Percentiles rank a stretch among this genome's conserved stretches.
phyloP scores from a whole-genome alignment of 1,140 invertebrate genomes.

The Sycophaga agraensis region DNA sequence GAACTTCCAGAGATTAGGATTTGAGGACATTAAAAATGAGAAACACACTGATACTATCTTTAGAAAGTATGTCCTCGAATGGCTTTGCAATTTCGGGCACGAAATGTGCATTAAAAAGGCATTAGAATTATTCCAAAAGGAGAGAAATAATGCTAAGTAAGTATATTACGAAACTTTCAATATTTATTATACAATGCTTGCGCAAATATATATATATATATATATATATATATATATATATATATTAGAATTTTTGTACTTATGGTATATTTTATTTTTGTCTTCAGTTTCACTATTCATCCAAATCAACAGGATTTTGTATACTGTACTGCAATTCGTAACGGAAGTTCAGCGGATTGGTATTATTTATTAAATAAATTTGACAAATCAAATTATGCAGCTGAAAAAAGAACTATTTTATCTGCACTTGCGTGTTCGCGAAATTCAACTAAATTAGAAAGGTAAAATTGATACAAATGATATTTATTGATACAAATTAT shows the following conservation, averaged over 20 bases:
- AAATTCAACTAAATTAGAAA: constrained; percentile 42
- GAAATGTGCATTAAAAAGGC: constrained; percentile 49
- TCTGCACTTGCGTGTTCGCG: constrained; percentile 62
- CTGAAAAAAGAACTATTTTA: constrained; percentile 62
- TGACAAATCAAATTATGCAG: constrained; percentile 46
- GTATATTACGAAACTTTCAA: not conserved
- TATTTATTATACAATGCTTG: too few species aligned
- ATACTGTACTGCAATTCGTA: constrained; percentile 48
- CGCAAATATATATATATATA: too few species aligned
- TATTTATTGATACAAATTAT: not conserved
- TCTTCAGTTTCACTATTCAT: constrained; percentile 23
- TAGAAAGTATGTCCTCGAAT: constrained; percentile 48
- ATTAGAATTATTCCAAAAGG: not conserved
- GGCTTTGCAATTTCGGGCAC: constrained; percentile 58
- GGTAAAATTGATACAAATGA: not conserved
- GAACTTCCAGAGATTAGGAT: constrained; percentile 59
- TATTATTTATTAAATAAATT: constrained; percentile 33
- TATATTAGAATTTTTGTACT: too few species aligned
- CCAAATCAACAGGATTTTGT: constrained; percentile 58
- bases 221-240: too few species aligned
- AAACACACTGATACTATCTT: constrained; percentile 31
- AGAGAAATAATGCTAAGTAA: not conserved
- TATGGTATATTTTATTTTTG: too few species aligned
- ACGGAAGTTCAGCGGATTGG: constrained; percentile 25
- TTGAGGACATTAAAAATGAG: constrained; percentile 20